Conservation (phyloP, 2,797 vertebrate species). For the Leptatherina wallacei region DNA sequence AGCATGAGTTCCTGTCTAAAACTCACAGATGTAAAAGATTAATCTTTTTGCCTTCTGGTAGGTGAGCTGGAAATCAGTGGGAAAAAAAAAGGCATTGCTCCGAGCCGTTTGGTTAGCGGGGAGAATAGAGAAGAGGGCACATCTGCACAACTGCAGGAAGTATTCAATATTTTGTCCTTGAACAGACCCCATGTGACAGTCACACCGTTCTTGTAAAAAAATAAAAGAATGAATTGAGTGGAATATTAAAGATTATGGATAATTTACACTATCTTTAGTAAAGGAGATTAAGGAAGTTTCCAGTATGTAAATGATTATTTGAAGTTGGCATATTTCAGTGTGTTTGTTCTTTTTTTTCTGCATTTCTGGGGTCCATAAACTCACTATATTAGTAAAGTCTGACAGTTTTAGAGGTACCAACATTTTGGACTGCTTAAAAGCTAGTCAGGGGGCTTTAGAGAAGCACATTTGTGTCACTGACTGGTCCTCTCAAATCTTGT, state of each 20-base stretch:
- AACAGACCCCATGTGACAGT: constrained; percentile 65
- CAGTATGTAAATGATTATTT: constrained; percentile 41
- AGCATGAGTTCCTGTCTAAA: constrained; percentile 90
- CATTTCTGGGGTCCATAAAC: not conserved
- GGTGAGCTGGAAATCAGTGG: constrained; percentile 85
- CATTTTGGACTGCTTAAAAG: not conserved
- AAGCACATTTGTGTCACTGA: not conserved
- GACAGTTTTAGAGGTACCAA: not conserved
- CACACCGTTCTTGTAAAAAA: constrained; percentile 52
- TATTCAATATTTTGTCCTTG: constrained; percentile 80
- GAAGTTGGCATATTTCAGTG: constrained; percentile 31
- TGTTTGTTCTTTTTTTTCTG: not conserved
- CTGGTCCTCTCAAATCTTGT: not conserved
- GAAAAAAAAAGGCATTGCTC: constrained; percentile 55
- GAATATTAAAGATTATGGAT: constrained; percentile 59
- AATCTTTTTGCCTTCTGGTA: constrained; percentile 89
- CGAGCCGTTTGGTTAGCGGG: constrained; percentile 80
- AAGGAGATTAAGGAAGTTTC: constrained; percentile 36
- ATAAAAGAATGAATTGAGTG: constrained; percentile 57
- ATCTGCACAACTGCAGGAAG: constrained; percentile 56
- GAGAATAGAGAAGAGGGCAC: constrained; percentile 73
- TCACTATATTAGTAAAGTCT: not conserved
- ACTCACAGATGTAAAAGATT: constrained; percentile 87
- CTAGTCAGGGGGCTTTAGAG: not conserved
- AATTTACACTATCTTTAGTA: constrained; percentile 42